These are phyloP conservation scores for Astreopora myriophthalma DNA, from an alignment of 64 coral and sea anemone genomes.

Conservation along the genomic window DNA sequence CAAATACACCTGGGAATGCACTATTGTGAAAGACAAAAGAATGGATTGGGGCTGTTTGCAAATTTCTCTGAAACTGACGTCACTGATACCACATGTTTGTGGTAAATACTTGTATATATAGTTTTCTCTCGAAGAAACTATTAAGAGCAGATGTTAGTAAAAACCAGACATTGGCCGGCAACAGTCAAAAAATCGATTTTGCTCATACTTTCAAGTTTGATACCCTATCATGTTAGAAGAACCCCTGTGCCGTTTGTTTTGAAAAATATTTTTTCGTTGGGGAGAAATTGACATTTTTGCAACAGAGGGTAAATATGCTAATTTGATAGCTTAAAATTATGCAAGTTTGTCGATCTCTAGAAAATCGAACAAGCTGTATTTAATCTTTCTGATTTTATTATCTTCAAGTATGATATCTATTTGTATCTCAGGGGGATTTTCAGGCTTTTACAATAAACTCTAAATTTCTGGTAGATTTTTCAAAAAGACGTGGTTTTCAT, in stretches of 20 bases:
- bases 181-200: background rate
- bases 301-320: background rate
- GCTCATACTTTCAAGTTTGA: slow-evolving; percentile 21
- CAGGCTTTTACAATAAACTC: slow-evolving; percentile 17
- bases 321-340: background rate
- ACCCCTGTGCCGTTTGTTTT: background rate
- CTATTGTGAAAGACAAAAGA: too few species aligned
- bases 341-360: background rate
- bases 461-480: slow-evolving; percentile 49
- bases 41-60: too few species aligned
- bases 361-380: background rate
- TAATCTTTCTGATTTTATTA: background rate
- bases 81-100: too few species aligned
- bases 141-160: too few species aligned
- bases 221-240: slow-evolving; percentile 11
- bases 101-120: too few species aligned
- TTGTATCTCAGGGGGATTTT: slow-evolving; percentile 1
- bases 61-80: too few species aligned
- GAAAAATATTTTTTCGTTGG: background rate
- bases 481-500: slow-evolving; percentile 46
- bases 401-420: background rate
- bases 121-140: too few species aligned
- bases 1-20: too few species aligned
- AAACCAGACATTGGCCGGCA: too few species aligned
- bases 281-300: background rate